Evolutionary conservation across 2,888 invertebrate genomes (phyloP), one percentile per base, ranked within the genome.

Genomic region (Drosophila setosimentum): DNA sequence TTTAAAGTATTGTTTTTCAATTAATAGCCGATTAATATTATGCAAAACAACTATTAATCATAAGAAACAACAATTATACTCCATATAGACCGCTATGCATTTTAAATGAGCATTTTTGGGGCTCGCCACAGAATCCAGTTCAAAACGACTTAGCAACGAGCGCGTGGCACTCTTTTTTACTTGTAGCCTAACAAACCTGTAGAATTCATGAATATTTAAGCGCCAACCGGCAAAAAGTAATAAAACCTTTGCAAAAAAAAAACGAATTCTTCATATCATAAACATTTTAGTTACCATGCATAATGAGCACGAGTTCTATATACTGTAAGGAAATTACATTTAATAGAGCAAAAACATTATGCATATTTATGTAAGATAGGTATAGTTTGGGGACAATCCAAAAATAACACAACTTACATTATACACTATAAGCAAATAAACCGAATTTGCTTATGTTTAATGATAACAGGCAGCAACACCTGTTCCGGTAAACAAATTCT

Each of bases 101-200:
- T 54, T 54, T 18, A 18, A 48, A 49, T 33, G 30, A 42, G 30
- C 30, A 35, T n/a, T 83, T 87, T 82, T 75, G 87, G 90, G 88
- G 88, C 90, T 89, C 83, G 88, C 76, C 79, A 64, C 78, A 42
- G 30, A 83, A 79, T 75, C 74, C 75, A 78, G 75, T 73, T 82
- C 40, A 71, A 73, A 37, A 54, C 57, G 51, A 71, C 64, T 62
- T 71, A 67, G 62, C 82, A 73, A 69, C 83, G n/a, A 68, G 73
- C 80, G 73, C 67, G 79, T 80, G 76, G 61, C 68, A 24, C n/a
- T 29, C 11, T 37, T 50, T n/a, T 21, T 35, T 13, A 2, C 63
- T 71, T 33, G 37, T 18, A 35, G 33, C 45, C 37, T 30, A 40
- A 48, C 59, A 66, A 80, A 80, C 80, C 59, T 60, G 62, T 65